A percentile compares a stretch with the other conserved stretches of the same genome.
Conservation (phyloP, 64 coral and sea anemone genomes). For the Anthopleura sola region DNA sequence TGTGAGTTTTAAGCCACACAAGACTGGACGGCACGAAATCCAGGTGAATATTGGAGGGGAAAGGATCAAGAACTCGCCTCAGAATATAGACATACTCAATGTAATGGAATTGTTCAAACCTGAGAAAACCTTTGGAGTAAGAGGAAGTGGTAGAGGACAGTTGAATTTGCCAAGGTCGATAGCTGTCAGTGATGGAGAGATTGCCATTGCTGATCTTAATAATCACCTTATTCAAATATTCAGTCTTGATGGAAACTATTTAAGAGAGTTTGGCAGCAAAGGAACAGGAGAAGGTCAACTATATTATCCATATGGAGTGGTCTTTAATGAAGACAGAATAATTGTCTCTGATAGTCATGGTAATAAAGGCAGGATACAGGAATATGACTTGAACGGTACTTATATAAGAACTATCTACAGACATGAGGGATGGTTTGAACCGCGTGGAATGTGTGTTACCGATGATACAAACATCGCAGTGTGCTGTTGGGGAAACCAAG, state of each 20-base stretch:
- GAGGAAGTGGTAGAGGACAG: slow-evolving; percentile 40
- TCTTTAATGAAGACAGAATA: slow-evolving; percentile 4
- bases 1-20: too few species aligned
- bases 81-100: too few species aligned
- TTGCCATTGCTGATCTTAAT: slow-evolving; percentile 62
- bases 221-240: slow-evolving; percentile 78
- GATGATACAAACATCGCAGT: too few species aligned
- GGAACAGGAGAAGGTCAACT: slow-evolving; percentile 51
- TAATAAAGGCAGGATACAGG: slow-evolving; percentile 61
- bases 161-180: slow-evolving; percentile 64
- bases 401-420: too few species aligned
- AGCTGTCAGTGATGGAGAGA: slow-evolving; percentile 35
- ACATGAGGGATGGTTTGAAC: too few species aligned
- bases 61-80: too few species aligned
- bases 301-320: slow-evolving; percentile 48
- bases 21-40: too few species aligned
- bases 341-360: slow-evolving; percentile 54
- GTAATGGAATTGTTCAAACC: too few species aligned
- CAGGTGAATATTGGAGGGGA: too few species aligned
- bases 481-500: too few species aligned
- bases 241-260: slow-evolving; percentile 49
- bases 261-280: slow-evolving; percentile 78
- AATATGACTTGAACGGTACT: slow-evolving; percentile 41
- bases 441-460: too few species aligned
- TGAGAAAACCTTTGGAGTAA: slow-evolving; percentile 56